Conservation (phyloP, 2,888 invertebrate genomes). For the Hedya salicella region DNA sequence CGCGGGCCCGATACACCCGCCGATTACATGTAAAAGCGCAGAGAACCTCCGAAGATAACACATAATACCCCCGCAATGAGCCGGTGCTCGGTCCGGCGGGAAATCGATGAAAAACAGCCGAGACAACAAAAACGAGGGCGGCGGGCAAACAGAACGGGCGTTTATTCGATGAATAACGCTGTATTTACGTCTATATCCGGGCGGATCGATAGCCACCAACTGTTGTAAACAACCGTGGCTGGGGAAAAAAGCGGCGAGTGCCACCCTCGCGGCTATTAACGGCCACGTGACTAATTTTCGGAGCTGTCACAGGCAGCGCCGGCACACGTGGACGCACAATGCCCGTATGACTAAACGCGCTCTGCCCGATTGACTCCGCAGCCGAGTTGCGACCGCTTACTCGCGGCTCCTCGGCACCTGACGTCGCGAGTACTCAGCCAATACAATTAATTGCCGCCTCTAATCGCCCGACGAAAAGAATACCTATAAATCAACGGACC, state of each 20-base stretch:
- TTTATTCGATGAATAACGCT: constrained; percentile 71
- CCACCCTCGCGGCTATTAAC: constrained; percentile 76
- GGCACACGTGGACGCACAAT: constrained; percentile 65
- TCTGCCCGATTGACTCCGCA: constrained; percentile 36
- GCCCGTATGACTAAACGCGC: constrained; percentile 35
- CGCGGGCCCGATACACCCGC: constrained; percentile 49
- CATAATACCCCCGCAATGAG: constrained; percentile 56
- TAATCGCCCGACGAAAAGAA: constrained; percentile 68
- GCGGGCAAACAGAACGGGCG: constrained; percentile 59
- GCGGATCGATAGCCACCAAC: constrained; percentile 81
- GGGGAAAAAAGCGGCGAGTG: constrained; percentile 72
- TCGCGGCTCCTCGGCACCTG: constrained; percentile 41
- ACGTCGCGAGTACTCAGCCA: constrained; percentile 60
- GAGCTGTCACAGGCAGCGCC: constrained; percentile 79
- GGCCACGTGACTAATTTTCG: constrained; percentile 84
- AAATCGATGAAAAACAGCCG: constrained; percentile 79
- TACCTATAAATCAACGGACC: constrained; percentile 80
- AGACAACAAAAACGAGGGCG: constrained; percentile 64
- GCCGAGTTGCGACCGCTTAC: constrained; percentile 44
- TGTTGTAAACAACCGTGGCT: constrained; percentile 79
- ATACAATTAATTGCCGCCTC: constrained; percentile 77
- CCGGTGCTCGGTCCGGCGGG: constrained; percentile 55
- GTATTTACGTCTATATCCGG: constrained; percentile 71
- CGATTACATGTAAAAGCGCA: constrained; percentile 73
- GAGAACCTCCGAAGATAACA: constrained; percentile 66